These are phyloP conservation scores for Pollachius pollachius DNA, from an alignment of 2,113 vertebrate genomes.

Conservation along the genomic window DNA sequence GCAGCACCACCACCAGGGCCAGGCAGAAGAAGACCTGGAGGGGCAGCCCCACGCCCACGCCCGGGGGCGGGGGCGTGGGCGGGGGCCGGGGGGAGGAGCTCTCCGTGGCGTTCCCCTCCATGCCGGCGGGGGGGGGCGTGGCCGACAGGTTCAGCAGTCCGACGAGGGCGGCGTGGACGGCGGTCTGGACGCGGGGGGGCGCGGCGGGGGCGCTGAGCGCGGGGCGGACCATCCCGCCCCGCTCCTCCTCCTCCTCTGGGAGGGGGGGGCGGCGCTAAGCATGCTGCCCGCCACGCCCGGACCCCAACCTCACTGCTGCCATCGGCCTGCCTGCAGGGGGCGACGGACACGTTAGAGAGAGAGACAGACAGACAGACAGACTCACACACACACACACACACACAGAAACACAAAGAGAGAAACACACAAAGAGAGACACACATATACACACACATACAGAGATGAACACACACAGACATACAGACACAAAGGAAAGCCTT, in stretches of 20 bases:
- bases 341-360: too few relatives aligned
- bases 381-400: not conserved
- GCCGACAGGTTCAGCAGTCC: conserved; percentile 75
- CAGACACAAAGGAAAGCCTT: too few relatives aligned
- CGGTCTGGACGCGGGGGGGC: conserved; percentile 70
- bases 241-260: conserved; percentile 31
- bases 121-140: conserved; percentile 22
- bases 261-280: not conserved
- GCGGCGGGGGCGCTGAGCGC: conserved; percentile 69
- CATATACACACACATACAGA: too few relatives aligned
- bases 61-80: conserved; percentile 58
- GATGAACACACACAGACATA: too few relatives aligned
- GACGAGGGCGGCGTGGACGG: conserved; percentile 55
- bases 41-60: conserved; percentile 78
- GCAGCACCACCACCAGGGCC: conserved; percentile 84
- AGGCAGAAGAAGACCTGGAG: conserved; percentile 90
- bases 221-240: conserved; percentile 81
- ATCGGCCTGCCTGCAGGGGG: conserved; percentile 18
- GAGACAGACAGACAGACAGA: too few relatives aligned
- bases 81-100: conserved; percentile 58
- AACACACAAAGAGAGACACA: too few relatives aligned
- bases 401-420: too few relatives aligned
- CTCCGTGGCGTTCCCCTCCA: conserved; percentile 36
- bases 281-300: not conserved
- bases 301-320: not conserved